A percentile compares a stretch with the other conserved stretches of the same genome.
These are phyloP conservation scores for Nerophis ophidion DNA, from an alignment of 2,113 vertebrate genomes.

Conservation along the genomic window DNA sequence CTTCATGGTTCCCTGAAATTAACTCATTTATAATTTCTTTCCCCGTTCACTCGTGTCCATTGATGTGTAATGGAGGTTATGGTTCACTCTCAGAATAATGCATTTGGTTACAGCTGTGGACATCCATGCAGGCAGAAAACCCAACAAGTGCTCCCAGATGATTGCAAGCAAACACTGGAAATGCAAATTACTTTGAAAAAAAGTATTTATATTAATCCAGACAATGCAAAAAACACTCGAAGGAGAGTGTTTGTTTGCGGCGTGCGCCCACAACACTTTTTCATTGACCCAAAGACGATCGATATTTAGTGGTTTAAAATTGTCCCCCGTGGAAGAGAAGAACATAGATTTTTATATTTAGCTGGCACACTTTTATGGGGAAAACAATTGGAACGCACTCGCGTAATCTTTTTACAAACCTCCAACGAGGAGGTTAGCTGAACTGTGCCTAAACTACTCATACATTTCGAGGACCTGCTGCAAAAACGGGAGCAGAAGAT, in stretches of 20 bases:
- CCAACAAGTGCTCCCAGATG: conserved; percentile 50
- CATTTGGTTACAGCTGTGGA: conserved; percentile 65
- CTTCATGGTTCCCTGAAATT: conserved; percentile 59
- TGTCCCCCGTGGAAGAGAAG: too few species aligned
- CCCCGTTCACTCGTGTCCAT: conserved; percentile 62
- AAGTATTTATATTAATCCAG: not conserved
- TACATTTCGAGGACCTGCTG: too few species aligned
- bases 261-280: conserved; percentile 39
- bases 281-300: conserved; percentile 54
- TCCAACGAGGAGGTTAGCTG: too few species aligned
- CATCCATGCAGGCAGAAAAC: conserved; percentile 5
- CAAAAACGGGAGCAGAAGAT: too few species aligned
- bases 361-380: too few species aligned
- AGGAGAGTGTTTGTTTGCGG: too few species aligned
- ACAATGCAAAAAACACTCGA: not conserved
- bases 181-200: not conserved
- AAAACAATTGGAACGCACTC: too few species aligned
- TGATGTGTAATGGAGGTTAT: conserved; percentile 70
- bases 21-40: conserved; percentile 70
- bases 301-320: conserved; percentile 29
- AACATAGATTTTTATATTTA: too few species aligned
- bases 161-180: conserved; percentile 25
- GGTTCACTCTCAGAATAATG: conserved; percentile 67
- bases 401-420: too few species aligned
- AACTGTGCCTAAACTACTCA: too few species aligned